These are phyloP conservation scores for Piscicola geometra DNA, from an alignment of 2,888 invertebrate genomes.

Conservation along the genomic window DNA sequence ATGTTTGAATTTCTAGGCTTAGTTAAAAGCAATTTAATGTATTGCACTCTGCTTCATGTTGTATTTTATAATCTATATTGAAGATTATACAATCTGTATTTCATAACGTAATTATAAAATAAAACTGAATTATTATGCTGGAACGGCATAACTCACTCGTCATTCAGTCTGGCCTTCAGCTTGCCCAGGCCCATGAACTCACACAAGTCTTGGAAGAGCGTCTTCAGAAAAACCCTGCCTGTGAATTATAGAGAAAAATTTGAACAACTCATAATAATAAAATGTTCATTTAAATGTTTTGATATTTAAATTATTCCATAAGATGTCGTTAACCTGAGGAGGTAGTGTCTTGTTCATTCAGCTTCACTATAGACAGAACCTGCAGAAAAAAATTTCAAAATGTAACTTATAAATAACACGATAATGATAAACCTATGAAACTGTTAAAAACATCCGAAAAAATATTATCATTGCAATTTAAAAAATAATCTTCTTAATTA, in stretches of 20 bases:
- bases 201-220: conserved; percentile 84
- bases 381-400: no score
- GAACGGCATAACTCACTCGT: conserved; percentile 63
- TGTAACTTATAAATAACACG: no score
- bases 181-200: conserved; percentile 93
- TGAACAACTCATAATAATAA: no score
- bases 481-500: neutral
- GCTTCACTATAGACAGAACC: conserved; percentile 76
- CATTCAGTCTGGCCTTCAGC: conserved; percentile 81
- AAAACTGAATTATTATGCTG: no score
- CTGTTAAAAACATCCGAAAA: no score
- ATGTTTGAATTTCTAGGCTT: neutral
- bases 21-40: neutral
- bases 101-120: no score
- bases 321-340: conserved; percentile 68
- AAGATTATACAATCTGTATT: no score
- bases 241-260: no score
- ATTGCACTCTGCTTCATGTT: neutral
- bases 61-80: no score
- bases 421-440: neutral
- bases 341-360: conserved; percentile 95
- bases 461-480: no score
- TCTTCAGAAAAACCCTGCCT: conserved; percentile 87
- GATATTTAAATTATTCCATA: no score
- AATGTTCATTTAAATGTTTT: no score